Percentiles rank a stretch among this genome's conserved stretches.
These are phyloP conservation scores for Xylophagus ater DNA, from an alignment of 2,888 invertebrate species.

Conservation along the genomic window DNA sequence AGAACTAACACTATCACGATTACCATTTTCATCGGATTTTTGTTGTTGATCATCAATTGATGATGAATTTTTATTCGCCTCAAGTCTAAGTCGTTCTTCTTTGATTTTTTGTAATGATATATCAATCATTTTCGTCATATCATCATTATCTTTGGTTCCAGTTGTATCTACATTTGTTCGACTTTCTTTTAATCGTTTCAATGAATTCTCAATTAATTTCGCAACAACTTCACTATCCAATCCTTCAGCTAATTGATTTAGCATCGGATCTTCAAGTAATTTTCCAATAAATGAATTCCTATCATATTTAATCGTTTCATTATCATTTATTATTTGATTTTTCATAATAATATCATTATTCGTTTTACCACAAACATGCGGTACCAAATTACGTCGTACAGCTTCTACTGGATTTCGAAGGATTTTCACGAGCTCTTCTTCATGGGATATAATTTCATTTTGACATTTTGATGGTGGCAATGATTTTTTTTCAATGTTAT, in stretches of 20 bases:
- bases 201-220: conserved; percentile 54
- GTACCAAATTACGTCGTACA: conserved; percentile 59
- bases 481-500: conserved; percentile 6
- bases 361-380: conserved; percentile 62
- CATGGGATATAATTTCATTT: conserved; percentile 28
- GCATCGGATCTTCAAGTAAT: conserved; percentile 52
- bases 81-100: conserved; percentile 30
- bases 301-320: conserved; percentile 24
- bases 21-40: conserved; percentile 32
- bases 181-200: conserved; percentile 45
- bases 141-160: conserved; percentile 39
- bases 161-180: conserved; percentile 32
- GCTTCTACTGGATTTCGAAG: conserved; percentile 66
- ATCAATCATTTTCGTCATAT: conserved; percentile 39
- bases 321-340: not conserved
- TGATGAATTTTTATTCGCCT: conserved; percentile 8
- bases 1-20: conserved; percentile 45
- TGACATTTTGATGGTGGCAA: conserved; percentile 9
- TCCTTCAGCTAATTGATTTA: conserved; percentile 51
- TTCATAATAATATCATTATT: conserved; percentile 25
- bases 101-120: conserved; percentile 35
- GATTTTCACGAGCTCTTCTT: conserved; percentile 45
- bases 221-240: conserved; percentile 50
- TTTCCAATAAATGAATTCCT: conserved; percentile 44
- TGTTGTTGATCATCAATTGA: conserved; percentile 7